A percentile compares a stretch with the other conserved stretches of the same genome.
These are phyloP conservation scores for Tetragonisca angustula DNA, from an alignment of 2,888 invertebrate genomes.

Conservation along the genomic window DNA sequence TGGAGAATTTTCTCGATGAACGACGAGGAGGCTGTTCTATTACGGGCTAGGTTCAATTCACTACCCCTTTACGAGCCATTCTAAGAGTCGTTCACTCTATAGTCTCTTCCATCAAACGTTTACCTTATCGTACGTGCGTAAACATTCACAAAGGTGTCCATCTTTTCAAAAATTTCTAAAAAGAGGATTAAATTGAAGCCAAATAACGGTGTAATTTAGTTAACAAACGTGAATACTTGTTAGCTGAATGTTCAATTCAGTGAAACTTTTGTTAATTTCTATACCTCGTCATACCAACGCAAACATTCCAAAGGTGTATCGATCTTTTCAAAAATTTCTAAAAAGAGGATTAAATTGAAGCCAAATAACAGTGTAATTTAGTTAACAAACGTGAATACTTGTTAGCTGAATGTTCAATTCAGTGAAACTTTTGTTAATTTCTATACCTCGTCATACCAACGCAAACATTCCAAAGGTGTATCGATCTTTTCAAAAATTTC, in stretches of 20 bases:
- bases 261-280: no score
- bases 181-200: neutral
- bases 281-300: conserved; percentile 12
- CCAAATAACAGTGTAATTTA: no score
- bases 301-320: neutral
- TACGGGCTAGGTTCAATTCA: conserved; percentile 28
- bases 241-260: no score
- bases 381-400: no score
- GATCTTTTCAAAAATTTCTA: neutral
- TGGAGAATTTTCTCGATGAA: conserved; percentile 27
- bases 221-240: no score
- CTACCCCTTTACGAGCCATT: conserved; percentile 30
- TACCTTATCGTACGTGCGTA: conserved; percentile 7
- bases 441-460: conserved; percentile 3
- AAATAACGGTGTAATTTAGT: no score
- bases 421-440: no score
- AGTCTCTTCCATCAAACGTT: neutral
- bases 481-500: neutral
- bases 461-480: conserved; percentile 1
- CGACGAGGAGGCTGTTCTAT: conserved; percentile 25
- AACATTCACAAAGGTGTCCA: neutral
- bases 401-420: no score
- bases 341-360: neutral
- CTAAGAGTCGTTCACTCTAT: conserved; percentile 29
- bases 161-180: neutral